Evolutionary conservation across 2,113 vertebrate genomes (phyloP), one percentile per base, ranked within the genome.

Genomic region (Hyperoodon ampullatus): DNA sequence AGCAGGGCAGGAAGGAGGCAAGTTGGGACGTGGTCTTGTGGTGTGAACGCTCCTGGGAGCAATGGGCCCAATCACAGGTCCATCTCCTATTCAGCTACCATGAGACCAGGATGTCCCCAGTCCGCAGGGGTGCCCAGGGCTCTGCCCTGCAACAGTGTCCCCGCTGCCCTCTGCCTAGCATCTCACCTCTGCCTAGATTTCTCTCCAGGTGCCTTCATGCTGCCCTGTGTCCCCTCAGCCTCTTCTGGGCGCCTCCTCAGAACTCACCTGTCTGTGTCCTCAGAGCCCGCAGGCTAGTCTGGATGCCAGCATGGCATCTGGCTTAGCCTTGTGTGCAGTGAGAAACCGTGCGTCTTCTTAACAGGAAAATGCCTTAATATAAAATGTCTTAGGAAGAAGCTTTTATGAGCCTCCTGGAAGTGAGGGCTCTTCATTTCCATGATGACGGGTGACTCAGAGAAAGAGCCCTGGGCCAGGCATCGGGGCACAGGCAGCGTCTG

Each of bases 371-470:
- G 30, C 71, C 16, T 35, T 24, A 24, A 16, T 5, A 77, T 7
- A 35, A 13, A 33, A 4, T 42, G 39, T 60, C 70, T 90, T 47
- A 70, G 71, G 61, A 18, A 58, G 28, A 85, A 60, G 60, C 61
- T 13, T 61, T 11, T 9, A 26, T 0, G 19, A 50, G 47, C 30
- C 30, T 24, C 47, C 26, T 4, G 12, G 78, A 66, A 33, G 5
- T 30, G 61, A 35, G 21, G 19, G 30, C 5, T 63, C 26, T 23
- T 47, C 80, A 8, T 55, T n/a, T 65, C 42, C 44, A 74, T 35
- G n/a, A 3, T 5, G 50, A 60, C 0, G 0, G 28, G 0, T 8
- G 47, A 47, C 30, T 30, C 13, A 12, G 5, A 13, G 18, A n/a
- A 4, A 63, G 53, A 19, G 44, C 58, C 66, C 16, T 16, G 50